A percentile compares a stretch with the other conserved stretches of the same genome.
Evolutionary conservation across 1,140 invertebrate genomes (phyloP).

Genomic region (Linepithema humile): DNA sequence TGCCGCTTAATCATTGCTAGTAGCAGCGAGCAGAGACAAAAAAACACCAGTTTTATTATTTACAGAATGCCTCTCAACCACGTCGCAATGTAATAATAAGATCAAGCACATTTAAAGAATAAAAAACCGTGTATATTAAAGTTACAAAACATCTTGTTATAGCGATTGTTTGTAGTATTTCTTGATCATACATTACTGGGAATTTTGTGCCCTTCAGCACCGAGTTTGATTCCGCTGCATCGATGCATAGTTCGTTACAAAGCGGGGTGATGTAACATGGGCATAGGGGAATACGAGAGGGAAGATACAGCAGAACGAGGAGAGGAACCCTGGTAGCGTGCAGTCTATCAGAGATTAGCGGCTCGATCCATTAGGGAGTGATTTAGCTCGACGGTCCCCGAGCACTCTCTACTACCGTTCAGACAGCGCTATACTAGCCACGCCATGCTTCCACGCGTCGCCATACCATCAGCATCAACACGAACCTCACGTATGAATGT

Average conservation of each 20-base stretch:
- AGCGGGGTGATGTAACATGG: slow-evolving; percentile 33
- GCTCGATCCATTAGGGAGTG: slow-evolving; percentile 78
- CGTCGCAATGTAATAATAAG: no score
- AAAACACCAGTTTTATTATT: no score
- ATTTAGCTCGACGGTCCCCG: slow-evolving; percentile 74
- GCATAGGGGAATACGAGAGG: slow-evolving; percentile 37
- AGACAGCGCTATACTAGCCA: slow-evolving; percentile 35
- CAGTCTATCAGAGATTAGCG: slow-evolving; percentile 80
- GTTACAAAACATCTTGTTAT: not conserved
- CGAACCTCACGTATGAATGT: not conserved
- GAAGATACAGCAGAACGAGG: slow-evolving; percentile 39
- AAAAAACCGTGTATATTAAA: not conserved
- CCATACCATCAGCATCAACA: slow-evolving; percentile 33
- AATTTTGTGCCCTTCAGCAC: slow-evolving; percentile 9
- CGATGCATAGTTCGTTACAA: slow-evolving; percentile 43
- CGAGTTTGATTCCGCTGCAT: slow-evolving; percentile 32
- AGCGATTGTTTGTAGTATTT: not conserved
- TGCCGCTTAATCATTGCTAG: not conserved
- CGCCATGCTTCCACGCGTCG: slow-evolving; percentile 42
- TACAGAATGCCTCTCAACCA: no score
- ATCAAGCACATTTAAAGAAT: not conserved
- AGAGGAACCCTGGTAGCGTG: slow-evolving; percentile 58
- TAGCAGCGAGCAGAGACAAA: not conserved
- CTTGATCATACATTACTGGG: not conserved
- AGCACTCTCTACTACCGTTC: slow-evolving; percentile 64